Percentiles rank a stretch among this genome's conserved stretches.
Conservation (phyloP, 2,888 invertebrate species). For the Bombyx huttoni region DNA sequence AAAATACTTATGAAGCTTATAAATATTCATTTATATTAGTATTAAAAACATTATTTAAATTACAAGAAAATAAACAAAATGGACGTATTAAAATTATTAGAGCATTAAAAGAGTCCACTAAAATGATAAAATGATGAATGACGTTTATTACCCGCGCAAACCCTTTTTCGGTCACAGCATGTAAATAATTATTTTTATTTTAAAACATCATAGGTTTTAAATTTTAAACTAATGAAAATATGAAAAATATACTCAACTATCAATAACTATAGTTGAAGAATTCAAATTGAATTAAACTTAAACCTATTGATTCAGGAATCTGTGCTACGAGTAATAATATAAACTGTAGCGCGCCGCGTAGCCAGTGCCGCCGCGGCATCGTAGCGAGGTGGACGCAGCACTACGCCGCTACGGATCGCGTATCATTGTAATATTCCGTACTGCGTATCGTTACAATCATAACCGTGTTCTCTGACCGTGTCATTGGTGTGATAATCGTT, state of each 20-base stretch:
- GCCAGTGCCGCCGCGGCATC: constrained; percentile 55
- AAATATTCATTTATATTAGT: not conserved
- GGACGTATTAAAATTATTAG: no score
- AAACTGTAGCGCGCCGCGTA: constrained; percentile 50
- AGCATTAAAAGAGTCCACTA: no score
- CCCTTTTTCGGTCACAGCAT: no score
- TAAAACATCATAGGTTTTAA: not conserved
- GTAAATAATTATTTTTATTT: no score
- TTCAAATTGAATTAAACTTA: constrained; percentile 1
- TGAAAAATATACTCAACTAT: not conserved
- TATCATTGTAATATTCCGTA: constrained; percentile 8
- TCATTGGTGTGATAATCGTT: not conserved
- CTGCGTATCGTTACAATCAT: constrained; percentile 1
- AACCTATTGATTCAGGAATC: constrained; percentile 61
- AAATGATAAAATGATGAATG: no score
- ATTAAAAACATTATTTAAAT: not conserved
- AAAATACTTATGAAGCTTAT: not conserved
- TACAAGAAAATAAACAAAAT: not conserved
- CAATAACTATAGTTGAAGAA: no score
- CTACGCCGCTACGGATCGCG: constrained; percentile 20
- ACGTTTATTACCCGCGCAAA: no score
- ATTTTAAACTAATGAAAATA: not conserved
- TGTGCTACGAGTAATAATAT: constrained; percentile 56
- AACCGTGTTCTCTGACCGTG: no score
- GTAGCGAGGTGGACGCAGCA: constrained; percentile 43